Conservation (phyloP, 2,888 invertebrate genomes). For the Chaetogeoica ovagalla region DNA sequence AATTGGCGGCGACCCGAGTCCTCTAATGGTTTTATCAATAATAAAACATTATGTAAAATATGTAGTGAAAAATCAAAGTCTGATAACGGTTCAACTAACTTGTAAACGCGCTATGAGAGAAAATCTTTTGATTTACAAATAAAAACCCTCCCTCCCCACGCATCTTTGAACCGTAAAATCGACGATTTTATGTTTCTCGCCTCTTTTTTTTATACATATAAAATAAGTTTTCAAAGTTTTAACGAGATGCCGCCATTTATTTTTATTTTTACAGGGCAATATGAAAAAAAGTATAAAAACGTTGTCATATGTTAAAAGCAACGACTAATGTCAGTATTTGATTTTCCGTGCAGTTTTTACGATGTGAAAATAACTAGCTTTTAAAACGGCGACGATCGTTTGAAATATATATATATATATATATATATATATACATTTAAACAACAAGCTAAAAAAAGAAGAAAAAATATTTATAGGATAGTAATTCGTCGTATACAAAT, state of each 20-base stretch:
- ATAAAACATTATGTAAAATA: constrained; percentile 24
- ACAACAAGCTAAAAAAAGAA: neutral
- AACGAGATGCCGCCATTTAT: constrained; percentile 37
- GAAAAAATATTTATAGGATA: neutral
- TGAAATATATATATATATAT: too few relatives aligned
- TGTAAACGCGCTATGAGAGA: constrained; percentile 6
- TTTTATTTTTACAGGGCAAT: neutral
- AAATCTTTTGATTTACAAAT: constrained; percentile 43
- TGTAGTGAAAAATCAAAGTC: constrained; percentile 42
- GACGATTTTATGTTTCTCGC: constrained; percentile 38
- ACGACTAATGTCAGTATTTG: constrained; percentile 27
- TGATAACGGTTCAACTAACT: constrained; percentile 48
- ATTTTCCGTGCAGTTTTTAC: constrained; percentile 9
- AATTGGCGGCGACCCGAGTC: constrained; percentile 46
- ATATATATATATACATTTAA: too few relatives aligned
- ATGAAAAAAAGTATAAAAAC: constrained; percentile 11
- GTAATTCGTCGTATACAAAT: neutral
- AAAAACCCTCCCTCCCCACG: neutral
- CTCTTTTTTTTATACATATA: constrained; percentile 40
- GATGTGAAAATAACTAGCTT: neutral
- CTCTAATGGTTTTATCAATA: constrained; percentile 50
- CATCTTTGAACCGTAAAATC: constrained; percentile 42
- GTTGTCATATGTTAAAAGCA: constrained; percentile 32
- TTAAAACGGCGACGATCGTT: neutral
- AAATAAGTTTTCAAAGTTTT: constrained; percentile 46